These are phyloP conservation scores for Tenthredo scrophulariae DNA, from an alignment of 2,888 invertebrate genomes.

Conservation along the genomic window DNA sequence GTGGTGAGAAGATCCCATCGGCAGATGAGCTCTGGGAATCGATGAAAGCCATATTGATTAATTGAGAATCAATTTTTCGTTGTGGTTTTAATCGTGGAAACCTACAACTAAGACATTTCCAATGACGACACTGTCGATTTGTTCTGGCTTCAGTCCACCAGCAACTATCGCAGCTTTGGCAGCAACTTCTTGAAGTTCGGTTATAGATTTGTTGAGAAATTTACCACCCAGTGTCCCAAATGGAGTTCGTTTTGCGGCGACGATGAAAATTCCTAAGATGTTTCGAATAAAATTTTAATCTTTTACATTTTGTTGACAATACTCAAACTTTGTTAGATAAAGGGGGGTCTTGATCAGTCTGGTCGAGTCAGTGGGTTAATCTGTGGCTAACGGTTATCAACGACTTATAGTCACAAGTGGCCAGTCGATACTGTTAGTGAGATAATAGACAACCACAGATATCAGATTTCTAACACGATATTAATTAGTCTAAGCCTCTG, in stretches of 20 bases:
- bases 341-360: no score
- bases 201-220: slow-evolving; percentile 86
- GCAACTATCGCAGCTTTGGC: slow-evolving; percentile 89
- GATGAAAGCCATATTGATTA: slow-evolving; percentile 61
- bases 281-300: neutral
- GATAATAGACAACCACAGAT: no score
- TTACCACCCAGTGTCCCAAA: slow-evolving; percentile 97
- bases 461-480: no score
- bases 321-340: no score
- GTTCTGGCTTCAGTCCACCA: slow-evolving; percentile 90
- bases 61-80: neutral
- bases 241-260: slow-evolving; percentile 97
- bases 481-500: no score
- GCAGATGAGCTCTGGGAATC: slow-evolving; percentile 84
- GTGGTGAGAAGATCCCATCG: slow-evolving; percentile 92
- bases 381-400: no score
- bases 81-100: neutral
- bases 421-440: no score
- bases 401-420: no score
- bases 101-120: slow-evolving; percentile 92
- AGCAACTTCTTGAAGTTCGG: slow-evolving; percentile 91
- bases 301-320: no score
- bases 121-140: slow-evolving; percentile 93
- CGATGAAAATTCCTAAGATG: slow-evolving; percentile 89
- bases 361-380: no score